phyloP scores from a whole-genome alignment of 1,140 invertebrate genomes.

The Drosophila elegans region DNA sequence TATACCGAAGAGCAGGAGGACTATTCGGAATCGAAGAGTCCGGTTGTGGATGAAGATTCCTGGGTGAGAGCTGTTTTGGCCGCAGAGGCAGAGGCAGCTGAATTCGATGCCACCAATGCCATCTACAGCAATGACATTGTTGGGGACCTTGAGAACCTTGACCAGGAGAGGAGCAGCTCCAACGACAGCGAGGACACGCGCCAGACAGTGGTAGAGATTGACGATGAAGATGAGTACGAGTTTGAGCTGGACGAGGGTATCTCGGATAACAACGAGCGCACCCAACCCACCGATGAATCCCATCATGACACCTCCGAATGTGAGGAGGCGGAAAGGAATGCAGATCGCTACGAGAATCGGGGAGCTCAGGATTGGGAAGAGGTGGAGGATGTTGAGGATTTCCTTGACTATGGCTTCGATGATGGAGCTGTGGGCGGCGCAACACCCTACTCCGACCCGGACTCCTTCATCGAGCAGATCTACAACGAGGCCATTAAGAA shows the following conservation, averaged over 20 bases:
- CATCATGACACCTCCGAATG: slow-evolving; percentile 82
- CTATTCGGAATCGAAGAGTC: slow-evolving; percentile 1
- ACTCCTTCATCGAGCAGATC: slow-evolving; percentile 81
- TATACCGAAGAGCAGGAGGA: slow-evolving; percentile 46
- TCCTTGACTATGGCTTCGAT: slow-evolving; percentile 54
- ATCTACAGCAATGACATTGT: slow-evolving; percentile 62
- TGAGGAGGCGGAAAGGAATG: slow-evolving; percentile 79
- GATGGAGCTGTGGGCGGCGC: slow-evolving; percentile 74
- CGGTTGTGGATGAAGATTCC: slow-evolving; percentile 31
- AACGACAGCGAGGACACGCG: slow-evolving; percentile 80
- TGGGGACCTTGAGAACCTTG: slow-evolving; percentile 32
- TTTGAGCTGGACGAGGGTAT: slow-evolving; percentile 80
- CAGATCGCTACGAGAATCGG: slow-evolving; percentile 73
- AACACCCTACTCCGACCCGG: slow-evolving; percentile 66
- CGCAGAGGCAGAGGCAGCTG: slow-evolving; percentile 65
- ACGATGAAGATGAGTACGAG: slow-evolving; percentile 71
- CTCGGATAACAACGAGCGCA: slow-evolving; percentile 78
- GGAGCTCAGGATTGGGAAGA: slow-evolving; percentile 77
- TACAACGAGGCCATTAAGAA: slow-evolving; percentile 81
- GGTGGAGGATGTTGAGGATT: slow-evolving; percentile 61
- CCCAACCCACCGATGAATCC: slow-evolving; percentile 77
- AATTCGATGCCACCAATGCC: slow-evolving; percentile 69
- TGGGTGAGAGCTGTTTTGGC: slow-evolving; percentile 53
- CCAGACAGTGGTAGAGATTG: slow-evolving; percentile 79
- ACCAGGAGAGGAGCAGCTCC: slow-evolving; percentile 47